Conservation (phyloP, 2,113 vertebrate species). For the Motacilla alba region DNA sequence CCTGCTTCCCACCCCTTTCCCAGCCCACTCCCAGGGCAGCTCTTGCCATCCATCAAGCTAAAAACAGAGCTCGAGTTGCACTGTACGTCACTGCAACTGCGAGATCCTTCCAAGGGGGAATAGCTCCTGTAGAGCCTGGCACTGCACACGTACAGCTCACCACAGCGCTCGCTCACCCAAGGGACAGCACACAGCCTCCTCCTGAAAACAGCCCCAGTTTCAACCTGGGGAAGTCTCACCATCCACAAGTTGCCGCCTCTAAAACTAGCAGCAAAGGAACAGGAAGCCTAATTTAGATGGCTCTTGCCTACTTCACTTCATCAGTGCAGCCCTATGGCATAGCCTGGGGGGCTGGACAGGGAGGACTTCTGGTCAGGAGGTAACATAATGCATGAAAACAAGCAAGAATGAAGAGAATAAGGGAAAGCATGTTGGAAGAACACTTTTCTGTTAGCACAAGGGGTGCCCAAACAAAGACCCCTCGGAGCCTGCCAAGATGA, state of each 20-base stretch:
- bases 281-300: neutral
- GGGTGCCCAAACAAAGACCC: neutral
- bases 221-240: neutral
- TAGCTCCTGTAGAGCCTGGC: neutral
- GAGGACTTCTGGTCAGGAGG: neutral
- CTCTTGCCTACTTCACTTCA: fast-evolving
- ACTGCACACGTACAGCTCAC: neutral
- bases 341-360: neutral
- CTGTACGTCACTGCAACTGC: neutral
- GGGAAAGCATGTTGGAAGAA: neutral
- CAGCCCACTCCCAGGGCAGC: neutral
- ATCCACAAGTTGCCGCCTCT: neutral
- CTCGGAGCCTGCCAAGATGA: neutral
- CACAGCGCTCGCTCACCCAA: neutral
- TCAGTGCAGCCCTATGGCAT: neutral
- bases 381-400: neutral
- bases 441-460: neutral
- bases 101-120: neutral
- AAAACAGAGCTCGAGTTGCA: neutral
- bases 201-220: neutral
- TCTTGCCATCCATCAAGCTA: neutral
- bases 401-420: neutral
- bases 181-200: neutral
- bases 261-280: neutral
- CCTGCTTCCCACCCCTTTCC: neutral